Conservation (phyloP, 2,113 vertebrate species). For the Varanus komodoensis region DNA sequence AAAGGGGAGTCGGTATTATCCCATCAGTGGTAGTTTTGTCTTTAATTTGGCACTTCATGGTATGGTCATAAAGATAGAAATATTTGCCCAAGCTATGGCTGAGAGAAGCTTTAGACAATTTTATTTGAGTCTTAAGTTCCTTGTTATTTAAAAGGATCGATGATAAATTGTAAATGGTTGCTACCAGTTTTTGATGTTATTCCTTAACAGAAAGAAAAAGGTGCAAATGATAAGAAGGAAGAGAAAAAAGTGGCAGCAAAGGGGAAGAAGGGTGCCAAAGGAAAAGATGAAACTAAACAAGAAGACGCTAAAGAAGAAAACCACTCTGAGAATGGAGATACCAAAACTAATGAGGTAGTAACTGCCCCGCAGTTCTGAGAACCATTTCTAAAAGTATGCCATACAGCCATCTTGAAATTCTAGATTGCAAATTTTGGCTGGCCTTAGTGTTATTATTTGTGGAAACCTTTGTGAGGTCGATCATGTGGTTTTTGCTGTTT, state of each 20-base stretch:
- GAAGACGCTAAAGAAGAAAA: constrained; percentile 90
- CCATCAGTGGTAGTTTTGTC: background rate
- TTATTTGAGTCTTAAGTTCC: fast-evolving
- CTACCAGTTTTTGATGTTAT: background rate
- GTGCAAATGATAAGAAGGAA: constrained; percentile 88
- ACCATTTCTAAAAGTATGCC: background rate
- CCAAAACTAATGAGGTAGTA: constrained; percentile 90
- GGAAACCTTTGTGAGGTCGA: too few relatives aligned
- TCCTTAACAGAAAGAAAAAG: constrained; percentile 88
- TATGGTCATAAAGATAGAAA: background rate
- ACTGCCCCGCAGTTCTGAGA: constrained; percentile 13
- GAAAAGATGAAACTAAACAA: constrained; percentile 78
- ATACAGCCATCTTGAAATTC: background rate
- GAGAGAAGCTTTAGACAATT: background rate
- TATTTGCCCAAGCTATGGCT: background rate
- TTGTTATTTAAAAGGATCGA: background rate
- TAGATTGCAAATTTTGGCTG: background rate
- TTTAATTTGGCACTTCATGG: constrained; percentile 1
- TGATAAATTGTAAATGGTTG: fast-evolving
- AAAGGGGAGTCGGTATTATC: constrained; percentile 56
- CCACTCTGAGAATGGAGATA: constrained; percentile 94
- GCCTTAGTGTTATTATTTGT: background rate
- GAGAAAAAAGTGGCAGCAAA: constrained; percentile 86
- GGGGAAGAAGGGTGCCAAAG: constrained; percentile 86
- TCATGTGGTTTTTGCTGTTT: background rate